Evolutionary conservation across 1,140 invertebrate species (phyloP).

Genomic region (Drosophila rhopaloa): DNA sequence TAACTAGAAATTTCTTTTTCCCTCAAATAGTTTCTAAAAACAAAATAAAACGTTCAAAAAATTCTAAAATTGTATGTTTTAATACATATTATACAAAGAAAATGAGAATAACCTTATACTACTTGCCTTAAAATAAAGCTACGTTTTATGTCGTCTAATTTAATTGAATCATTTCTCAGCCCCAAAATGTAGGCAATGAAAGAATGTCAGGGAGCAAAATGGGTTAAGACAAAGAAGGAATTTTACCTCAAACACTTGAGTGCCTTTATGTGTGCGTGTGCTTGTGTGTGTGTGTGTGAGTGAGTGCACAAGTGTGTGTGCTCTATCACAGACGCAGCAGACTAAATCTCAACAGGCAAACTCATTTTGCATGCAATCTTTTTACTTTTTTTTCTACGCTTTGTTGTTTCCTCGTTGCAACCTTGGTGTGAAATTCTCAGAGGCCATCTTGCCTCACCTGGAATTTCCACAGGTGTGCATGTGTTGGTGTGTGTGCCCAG

Average conservation of each 20-base stretch:
- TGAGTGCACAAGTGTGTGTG: constrained; percentile 1
- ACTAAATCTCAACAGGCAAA: constrained; percentile 34
- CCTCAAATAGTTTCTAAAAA: too few species aligned
- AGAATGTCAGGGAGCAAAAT: not conserved
- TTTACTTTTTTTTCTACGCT: constrained; percentile 4
- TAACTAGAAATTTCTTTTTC: too few species aligned
- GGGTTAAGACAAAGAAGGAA: not conserved
- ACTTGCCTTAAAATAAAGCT: not conserved
- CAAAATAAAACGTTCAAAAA: too few species aligned
- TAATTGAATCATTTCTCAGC: constrained; percentile 5
- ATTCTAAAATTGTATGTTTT: too few species aligned
- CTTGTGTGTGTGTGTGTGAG: not conserved
- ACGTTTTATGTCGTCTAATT: not conserved
- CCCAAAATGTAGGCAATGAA: constrained; percentile 5
- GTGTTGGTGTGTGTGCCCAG: not conserved
- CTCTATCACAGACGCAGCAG: constrained; percentile 18
- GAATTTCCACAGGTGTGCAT: constrained; percentile 1
- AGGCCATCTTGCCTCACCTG: constrained; percentile 8
- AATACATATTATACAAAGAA: too few species aligned
- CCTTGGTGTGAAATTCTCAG: constrained; percentile 18
- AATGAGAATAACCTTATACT: too few species aligned
- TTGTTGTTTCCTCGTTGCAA: constrained; percentile 11
- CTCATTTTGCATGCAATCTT: constrained; percentile 25
- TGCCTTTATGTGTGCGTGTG: not conserved
- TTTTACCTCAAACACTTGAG: constrained; percentile 6